Percentiles rank a stretch among this genome's conserved stretches.
Conservation (phyloP, 2,888 invertebrate species). For the Dryobota labecula region DNA sequence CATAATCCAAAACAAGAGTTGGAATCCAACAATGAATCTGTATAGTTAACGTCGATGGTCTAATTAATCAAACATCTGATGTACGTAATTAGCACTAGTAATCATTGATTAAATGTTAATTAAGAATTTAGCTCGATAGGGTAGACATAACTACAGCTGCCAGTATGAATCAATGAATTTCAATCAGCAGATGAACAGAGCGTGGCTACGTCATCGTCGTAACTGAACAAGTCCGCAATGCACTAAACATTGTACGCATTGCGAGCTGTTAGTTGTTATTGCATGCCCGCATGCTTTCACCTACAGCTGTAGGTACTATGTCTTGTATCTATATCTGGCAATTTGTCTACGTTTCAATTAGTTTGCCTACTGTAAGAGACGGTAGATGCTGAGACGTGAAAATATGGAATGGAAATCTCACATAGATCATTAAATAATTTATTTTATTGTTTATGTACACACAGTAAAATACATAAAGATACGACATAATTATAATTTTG, state of each 20-base stretch:
- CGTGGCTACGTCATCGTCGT: constrained; percentile 62
- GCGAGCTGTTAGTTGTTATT: constrained; percentile 76
- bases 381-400: constrained; percentile 9
- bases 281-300: constrained; percentile 74
- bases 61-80: constrained; percentile 37
- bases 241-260: constrained; percentile 72
- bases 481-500: too few species aligned
- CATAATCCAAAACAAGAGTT: not conserved
- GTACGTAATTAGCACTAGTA: constrained; percentile 26
- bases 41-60: constrained; percentile 6
- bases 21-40: not conserved
- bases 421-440: not conserved
- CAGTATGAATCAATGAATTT: constrained; percentile 75
- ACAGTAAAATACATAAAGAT: too few species aligned
- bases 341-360: constrained; percentile 61
- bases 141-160: constrained; percentile 26
- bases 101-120: constrained; percentile 35
- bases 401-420: not conserved
- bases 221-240: constrained; percentile 70
- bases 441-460: too few species aligned
- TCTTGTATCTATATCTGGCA: constrained; percentile 63
- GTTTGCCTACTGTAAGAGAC: constrained; percentile 16
- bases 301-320: constrained; percentile 28
- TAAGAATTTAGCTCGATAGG: constrained; percentile 40
- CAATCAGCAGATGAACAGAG: constrained; percentile 74